Base-by-base conservation (phyloP, 2,797 vertebrate genomes). In the Threskiornis aethiopicus region DNA sequence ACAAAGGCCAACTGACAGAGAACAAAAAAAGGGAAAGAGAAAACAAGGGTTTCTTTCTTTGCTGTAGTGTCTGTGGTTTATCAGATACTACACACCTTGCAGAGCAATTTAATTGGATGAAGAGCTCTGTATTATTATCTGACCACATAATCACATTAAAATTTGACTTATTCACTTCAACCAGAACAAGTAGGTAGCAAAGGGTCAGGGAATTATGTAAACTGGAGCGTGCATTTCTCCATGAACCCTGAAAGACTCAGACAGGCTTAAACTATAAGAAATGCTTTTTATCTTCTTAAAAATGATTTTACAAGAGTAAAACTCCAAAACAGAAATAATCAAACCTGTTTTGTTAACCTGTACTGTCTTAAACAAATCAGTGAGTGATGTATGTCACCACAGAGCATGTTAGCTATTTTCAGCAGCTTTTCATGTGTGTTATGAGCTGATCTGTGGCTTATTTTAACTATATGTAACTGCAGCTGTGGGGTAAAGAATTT, bases 81-180 rank as follows among this genome's bases (percentile, higher is more conserved):
- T 94, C 90, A 86, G 89, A 92, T 82, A 69, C 69, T 92, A 82
- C 91, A 88, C 95, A 96, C 96, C 96, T 97, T 91, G 79, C 84
- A 82, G 72, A 83, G 69, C 73, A 89, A 80, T 96, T 91, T 96
- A 96, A 94, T 71, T 94, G 96, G 82, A 91, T 96, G 84, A 96
- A 96, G 64, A 82, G 66, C 51, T 95, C 91, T 95, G 42, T 93
- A 49, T 95, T 95, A 87, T 96, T 96, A 95, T 95, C 91, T 6
- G 6, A 67, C 93, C 73, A 83, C 82, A 96, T 91, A 97, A 96
- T 95, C 95, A 93, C 70, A 92, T 95, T 97, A 87, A 70, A 95
- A 76, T 87, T 94, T 96, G 91, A 95, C 90, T 97, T 93, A 88
- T 2, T 95, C 65, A 65, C n/a, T 89, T 95, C 79, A 96, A 54